These are phyloP conservation scores for Litoditis marina DNA, from an alignment of 2,888 invertebrate species.

Conservation along the genomic window DNA sequence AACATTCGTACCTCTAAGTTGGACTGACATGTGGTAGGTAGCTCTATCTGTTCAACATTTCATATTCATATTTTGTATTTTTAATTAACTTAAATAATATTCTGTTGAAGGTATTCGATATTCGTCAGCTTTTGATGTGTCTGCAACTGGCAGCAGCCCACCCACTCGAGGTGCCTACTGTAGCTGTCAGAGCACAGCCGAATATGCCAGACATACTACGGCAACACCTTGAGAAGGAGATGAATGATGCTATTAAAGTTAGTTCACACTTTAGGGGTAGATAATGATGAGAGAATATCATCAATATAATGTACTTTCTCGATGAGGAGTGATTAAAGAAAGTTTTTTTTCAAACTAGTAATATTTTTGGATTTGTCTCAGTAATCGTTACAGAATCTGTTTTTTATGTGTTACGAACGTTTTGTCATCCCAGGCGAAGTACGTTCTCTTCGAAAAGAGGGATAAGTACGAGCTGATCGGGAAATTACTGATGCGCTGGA, in stretches of 20 bases:
- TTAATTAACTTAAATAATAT: too few species aligned
- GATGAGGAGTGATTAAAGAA: too few species aligned
- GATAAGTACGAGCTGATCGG: slow-evolving; percentile 11
- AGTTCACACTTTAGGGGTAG: too few species aligned
- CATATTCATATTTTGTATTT: too few species aligned
- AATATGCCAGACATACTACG: slow-evolving; percentile 8
- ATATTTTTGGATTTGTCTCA: too few species aligned
- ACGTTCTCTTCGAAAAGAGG: neutral
- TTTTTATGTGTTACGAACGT: neutral
- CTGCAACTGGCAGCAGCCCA: neutral
- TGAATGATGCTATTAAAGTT: slow-evolving; percentile 4
- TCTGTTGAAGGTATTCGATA: slow-evolving; percentile 6
- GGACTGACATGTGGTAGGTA: too few species aligned
- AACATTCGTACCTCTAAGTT: too few species aligned
- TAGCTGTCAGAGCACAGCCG: neutral
- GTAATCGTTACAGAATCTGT: too few species aligned
- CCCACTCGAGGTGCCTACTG: slow-evolving; percentile 2
- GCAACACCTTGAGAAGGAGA: neutral
- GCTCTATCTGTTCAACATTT: too few species aligned
- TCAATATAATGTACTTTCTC: too few species aligned
- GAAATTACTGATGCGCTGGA: slow-evolving; percentile 10
- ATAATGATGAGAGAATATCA: too few species aligned
- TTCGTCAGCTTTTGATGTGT: neutral
- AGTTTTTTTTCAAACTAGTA: too few species aligned
- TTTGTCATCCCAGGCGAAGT: neutral